Evolutionary conservation across 2,888 invertebrate species (phyloP).

Genomic region (Nasonovia ribisnigri): DNA sequence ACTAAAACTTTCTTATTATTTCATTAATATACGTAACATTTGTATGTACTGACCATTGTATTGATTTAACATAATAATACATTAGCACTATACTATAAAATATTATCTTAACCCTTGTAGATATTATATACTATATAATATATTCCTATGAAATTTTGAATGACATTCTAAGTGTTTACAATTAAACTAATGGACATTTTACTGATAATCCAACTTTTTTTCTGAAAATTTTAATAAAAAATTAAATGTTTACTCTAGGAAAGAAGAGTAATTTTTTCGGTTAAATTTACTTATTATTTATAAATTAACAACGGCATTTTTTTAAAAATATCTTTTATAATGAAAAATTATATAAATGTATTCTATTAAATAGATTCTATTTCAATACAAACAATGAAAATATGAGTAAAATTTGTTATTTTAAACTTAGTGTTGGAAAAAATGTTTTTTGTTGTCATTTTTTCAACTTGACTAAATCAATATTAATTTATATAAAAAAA

Average conservation of each 20-base stretch:
- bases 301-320: not conserved
- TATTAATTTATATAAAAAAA: not conserved
- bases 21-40: not conserved
- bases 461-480: not conserved
- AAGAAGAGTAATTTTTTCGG: not conserved
- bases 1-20: not conserved
- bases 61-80: not conserved
- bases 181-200: not conserved
- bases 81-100: not conserved
- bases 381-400: not conserved
- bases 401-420: not conserved
- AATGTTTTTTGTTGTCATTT: not conserved
- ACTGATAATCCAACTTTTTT: not conserved
- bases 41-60: not conserved
- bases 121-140: constrained; percentile 15
- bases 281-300: not conserved
- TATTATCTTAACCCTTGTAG: not conserved
- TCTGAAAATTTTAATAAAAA: not conserved
- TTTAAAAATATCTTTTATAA: not conserved
- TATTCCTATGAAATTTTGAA: constrained; percentile 34
- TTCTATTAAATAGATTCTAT: not conserved
- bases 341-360: not conserved
- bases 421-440: not conserved
- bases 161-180: not conserved
- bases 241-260: not conserved